Evolutionary conservation across 2,888 invertebrate genomes (phyloP), one percentile per base, ranked within the genome.

Genomic region (Willowsia nigromaculata): DNA sequence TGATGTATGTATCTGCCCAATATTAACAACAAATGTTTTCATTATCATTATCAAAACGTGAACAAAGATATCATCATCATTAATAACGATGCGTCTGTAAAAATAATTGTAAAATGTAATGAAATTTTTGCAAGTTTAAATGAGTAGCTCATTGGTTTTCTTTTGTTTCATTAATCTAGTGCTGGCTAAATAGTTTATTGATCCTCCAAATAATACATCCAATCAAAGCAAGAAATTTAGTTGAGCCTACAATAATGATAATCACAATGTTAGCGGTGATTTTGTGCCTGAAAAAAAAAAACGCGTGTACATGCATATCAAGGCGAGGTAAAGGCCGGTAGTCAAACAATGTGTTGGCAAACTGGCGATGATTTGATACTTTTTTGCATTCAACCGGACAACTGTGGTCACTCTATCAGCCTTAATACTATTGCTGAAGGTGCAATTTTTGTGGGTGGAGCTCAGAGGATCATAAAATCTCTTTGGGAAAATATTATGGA

Each of bases 321-420:
- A 76, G 50, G 76, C 47, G 27, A 76, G 47, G 47, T 27, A 76
- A 76, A 76, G 76, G 76, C 25, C 76, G 56, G 11, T 56, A 9
- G 76, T 47, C 50, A 27, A 74, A 74, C 27, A 47, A 74, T 59
- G n/a, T 25, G 27, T 59, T 59, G 30, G 30, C 13, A 62, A 13
- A 5, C 27, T 62, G 62, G 11, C 5, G 62, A 30, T n/a, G 33
- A 30, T 27, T 30, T 62, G 62, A 30, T 62, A 27, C 2, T 27
- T 27, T 59, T 27, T 27, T 18, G 11, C 22, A 18, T 27, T 27
- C 30, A 62, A 30, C 62, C 62, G 62, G 62, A 62, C 62, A 62
- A 62, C 27, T 30, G 62, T 13, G 62, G 62, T 30, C 53, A 18
- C 15, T 4, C 30, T 62, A 30, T 62, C 3, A 27, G 9, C 62